Percentiles rank a stretch among this genome's conserved stretches.
Evolutionary conservation across 2,113 vertebrate species (phyloP).

Genomic region (Zosterops japonicus): DNA sequence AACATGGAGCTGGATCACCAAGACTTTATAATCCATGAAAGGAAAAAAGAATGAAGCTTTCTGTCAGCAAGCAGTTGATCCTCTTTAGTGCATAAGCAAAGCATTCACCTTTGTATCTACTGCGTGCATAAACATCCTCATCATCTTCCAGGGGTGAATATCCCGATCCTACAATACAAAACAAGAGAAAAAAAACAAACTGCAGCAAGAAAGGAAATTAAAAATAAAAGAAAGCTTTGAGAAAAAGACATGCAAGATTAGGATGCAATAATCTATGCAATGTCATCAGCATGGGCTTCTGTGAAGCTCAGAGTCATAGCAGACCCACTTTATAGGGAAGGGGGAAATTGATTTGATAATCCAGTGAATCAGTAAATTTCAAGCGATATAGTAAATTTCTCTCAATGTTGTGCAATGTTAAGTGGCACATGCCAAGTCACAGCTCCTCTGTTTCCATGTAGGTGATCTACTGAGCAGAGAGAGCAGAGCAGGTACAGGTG

Average conservation of each 20-base stretch:
- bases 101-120: slow-evolving; percentile 91
- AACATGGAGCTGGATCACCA: slow-evolving; percentile 23
- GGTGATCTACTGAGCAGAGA: not conserved
- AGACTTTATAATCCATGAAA: slow-evolving; percentile 11
- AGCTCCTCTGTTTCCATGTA: not conserved
- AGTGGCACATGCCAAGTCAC: not conserved
- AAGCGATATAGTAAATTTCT: not conserved
- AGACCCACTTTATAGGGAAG: slow-evolving; percentile 56
- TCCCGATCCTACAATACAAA: slow-evolving; percentile 91
- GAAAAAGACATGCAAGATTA: slow-evolving; percentile 71
- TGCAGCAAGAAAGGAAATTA: slow-evolving; percentile 78
- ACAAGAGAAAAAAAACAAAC: slow-evolving; percentile 68
- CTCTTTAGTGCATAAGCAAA: slow-evolving; percentile 76
- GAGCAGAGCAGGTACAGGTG: not conserved
- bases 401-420: not conserved
- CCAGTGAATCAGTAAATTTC: not conserved
- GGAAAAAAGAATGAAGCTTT: slow-evolving; percentile 51
- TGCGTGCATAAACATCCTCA: slow-evolving; percentile 86
- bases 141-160: slow-evolving; percentile 89
- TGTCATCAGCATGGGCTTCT: slow-evolving; percentile 14
- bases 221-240: slow-evolving; percentile 56
- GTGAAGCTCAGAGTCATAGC: slow-evolving; percentile 20
- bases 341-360: not conserved
- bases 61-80: slow-evolving; percentile 61
- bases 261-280: slow-evolving; percentile 51